These are phyloP conservation scores for Macrotis lagotis DNA, from an alignment of 2,113 vertebrate genomes.

Conservation along the genomic window DNA sequence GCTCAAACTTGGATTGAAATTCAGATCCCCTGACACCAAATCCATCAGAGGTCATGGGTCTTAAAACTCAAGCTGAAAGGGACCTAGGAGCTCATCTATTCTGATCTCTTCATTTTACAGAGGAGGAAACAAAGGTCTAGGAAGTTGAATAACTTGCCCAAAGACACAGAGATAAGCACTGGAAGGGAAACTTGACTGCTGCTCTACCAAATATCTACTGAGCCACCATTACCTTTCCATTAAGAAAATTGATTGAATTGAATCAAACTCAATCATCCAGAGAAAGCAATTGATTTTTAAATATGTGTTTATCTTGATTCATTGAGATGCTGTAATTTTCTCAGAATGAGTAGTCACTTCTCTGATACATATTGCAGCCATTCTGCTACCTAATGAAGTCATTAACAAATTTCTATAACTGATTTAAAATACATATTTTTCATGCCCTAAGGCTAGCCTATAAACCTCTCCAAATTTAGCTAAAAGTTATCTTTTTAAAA, in stretches of 20 bases:
- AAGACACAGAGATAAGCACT: not conserved
- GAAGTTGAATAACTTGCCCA: too few species aligned
- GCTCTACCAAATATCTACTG: not conserved
- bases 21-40: not conserved
- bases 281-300: not conserved
- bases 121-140: not conserved
- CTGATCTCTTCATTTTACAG: not conserved
- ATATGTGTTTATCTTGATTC: too few species aligned
- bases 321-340: not conserved
- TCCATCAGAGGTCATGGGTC: not conserved
- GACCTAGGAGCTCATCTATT: not conserved
- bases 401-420: too few species aligned
- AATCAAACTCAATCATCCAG: not conserved
- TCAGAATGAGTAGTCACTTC: not conserved
- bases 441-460: too few species aligned
- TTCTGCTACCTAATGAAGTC: not conserved
- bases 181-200: too few species aligned
- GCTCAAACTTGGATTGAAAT: not conserved
- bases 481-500: too few species aligned
- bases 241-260: not conserved
- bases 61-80: not conserved
- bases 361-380: not conserved
- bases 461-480: not conserved
- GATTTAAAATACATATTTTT: too few species aligned
- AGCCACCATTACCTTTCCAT: not conserved